Base-by-base conservation (phyloP, 2,888 invertebrate species). In the Apamea epomidion region DNA sequence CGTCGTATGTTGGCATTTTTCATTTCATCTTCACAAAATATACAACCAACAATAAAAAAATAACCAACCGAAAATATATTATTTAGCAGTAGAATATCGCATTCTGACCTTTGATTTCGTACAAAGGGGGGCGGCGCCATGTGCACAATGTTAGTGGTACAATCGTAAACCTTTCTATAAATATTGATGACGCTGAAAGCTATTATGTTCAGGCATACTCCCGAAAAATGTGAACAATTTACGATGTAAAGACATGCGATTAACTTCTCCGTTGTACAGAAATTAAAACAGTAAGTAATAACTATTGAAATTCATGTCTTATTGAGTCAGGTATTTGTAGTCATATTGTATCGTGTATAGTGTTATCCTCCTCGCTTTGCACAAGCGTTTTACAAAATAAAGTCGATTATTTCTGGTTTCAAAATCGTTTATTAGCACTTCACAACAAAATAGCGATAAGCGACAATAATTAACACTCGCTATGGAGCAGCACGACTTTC, bases 121-220 rank as follows among this genome's bases (percentile, higher is more conserved):
- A 90, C 91, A 92, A 92, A 92, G 91, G 88, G 91, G 89, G 81
- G 76, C 86, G 84, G 89, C 89, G 92, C 93, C 93, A 94, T 93
- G 93, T 93, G 93, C 92, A 90, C 93, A 90, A 91, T 90, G 91
- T 91, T 93, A 94, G 94, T 93, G 92, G 93, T 92, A 90, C 91
- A 94, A 93, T 94, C 95, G 94, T 95, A 95, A 95, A 95, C 93
- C 95, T 93, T 92, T 93, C 94, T 93, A 95, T 96, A 95, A 96
- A 96, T 96, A 96, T 96, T 96, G 95, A 96, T 95, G 95, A 95
- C 93, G 92, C 93, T 95, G 94, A 95, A 95, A 92, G 93, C 95
- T 93, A 95, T 95, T 95, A 95, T 93, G 93, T 94, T 93, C 95
- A 95, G 95, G 93, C 95, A 89, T 94, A 95, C 94, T 94, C 92